Evolutionary conservation across 2,113 vertebrate species (phyloP).

Genomic region (Gopherus evgoodei): DNA sequence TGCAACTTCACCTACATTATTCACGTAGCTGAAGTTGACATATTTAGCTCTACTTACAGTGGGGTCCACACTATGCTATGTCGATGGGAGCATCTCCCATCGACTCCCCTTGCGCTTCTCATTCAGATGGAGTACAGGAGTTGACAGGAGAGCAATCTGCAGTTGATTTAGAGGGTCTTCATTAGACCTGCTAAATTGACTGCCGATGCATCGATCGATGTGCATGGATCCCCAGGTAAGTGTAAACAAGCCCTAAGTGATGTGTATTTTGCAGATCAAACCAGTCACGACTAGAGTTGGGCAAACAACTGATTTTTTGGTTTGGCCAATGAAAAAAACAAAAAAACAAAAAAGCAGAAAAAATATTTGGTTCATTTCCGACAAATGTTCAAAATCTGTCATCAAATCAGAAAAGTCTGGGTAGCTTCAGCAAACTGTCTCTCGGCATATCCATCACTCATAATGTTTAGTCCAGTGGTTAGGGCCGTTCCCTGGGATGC

Average conservation of each 20-base stretch:
- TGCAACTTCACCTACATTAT: no score
- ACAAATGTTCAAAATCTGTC: not conserved
- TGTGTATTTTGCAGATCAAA: not conserved
- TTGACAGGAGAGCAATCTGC: no score
- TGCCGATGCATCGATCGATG: no score
- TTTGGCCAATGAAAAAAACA: not conserved
- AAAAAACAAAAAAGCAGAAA: not conserved
- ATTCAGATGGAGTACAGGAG: no score
- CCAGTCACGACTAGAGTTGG: not conserved
- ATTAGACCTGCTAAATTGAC: no score
- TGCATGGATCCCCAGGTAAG: no score
- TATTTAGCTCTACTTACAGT: no score
- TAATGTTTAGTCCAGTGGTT: not conserved
- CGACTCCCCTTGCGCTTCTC: no score
- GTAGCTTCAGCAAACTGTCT: not conserved
- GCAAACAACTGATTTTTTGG: not conserved
- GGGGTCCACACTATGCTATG: no score
- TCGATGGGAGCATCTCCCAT: no score
- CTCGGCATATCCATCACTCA: not conserved
- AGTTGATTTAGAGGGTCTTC: no score
- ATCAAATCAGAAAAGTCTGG: not conserved
- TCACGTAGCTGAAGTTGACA: no score
- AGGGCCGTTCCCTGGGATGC: not conserved
- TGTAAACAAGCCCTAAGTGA: not conserved
- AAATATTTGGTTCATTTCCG: not conserved